Percentiles rank a stretch among this genome's conserved stretches.
Evolutionary conservation across 2,113 vertebrate species (phyloP).

Genomic region (Hypanus sabinus): DNA sequence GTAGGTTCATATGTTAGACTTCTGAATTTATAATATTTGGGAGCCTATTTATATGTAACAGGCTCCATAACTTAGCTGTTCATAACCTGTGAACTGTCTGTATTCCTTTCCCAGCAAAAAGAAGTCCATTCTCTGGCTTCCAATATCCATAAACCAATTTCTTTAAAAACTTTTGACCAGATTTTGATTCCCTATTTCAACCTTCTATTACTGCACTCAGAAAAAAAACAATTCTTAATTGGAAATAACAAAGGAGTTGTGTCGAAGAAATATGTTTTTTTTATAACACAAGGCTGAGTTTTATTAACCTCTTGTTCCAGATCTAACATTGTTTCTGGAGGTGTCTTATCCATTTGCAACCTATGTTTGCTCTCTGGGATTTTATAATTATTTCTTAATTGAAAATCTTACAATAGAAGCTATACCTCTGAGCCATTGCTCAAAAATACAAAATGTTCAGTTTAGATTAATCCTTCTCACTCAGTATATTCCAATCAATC

Average conservation of each 20-base stretch:
- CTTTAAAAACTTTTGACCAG: background rate
- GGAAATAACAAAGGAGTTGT: background rate
- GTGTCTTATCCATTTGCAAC: background rate
- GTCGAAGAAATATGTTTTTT: background rate
- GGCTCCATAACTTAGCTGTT: too few relatives aligned
- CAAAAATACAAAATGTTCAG: background rate
- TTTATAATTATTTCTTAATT: slow-evolving; percentile 7
- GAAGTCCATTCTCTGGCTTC: background rate
- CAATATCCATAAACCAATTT: background rate
- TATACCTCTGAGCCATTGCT: background rate
- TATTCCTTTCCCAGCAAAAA: background rate
- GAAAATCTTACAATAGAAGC: background rate
- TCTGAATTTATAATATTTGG: too few relatives aligned
- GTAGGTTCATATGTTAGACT: too few relatives aligned
- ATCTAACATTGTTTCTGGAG: background rate
- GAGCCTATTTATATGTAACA: too few relatives aligned
- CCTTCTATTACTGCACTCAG: background rate
- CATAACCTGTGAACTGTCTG: too few relatives aligned
- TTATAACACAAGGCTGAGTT: background rate
- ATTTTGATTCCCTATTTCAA: background rate
- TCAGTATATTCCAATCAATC: background rate
- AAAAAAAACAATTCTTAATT: background rate
- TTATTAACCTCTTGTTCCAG: slow-evolving; percentile 2
- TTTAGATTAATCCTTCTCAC: background rate
- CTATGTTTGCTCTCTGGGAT: background rate